phyloP scores from a whole-genome alignment of 2,797 vertebrate genomes.

The Megalops cyprinoides region DNA sequence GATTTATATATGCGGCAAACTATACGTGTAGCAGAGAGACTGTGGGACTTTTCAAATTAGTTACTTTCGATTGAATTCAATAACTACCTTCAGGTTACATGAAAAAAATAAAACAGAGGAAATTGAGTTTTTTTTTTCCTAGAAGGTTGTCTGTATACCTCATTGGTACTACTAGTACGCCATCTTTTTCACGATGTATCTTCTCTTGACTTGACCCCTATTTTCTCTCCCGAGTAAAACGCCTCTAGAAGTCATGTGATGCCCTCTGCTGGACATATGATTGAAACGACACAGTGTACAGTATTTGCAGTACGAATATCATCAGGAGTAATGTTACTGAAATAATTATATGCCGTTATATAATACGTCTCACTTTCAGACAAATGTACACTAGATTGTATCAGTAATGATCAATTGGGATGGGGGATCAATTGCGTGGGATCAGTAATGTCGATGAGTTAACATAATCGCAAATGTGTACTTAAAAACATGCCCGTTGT shows the following conservation, averaged over 20 bases:
- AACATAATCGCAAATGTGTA: too few relatives aligned
- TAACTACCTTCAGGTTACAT: background rate
- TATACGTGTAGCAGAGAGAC: background rate
- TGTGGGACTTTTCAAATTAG: background rate
- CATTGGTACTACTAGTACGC: background rate
- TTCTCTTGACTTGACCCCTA: background rate
- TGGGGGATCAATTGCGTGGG: too few relatives aligned
- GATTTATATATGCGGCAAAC: background rate
- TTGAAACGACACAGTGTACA: background rate
- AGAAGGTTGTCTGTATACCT: too few relatives aligned
- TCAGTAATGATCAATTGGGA: too few relatives aligned
- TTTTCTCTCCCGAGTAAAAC: background rate
- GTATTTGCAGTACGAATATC: too few relatives aligned
- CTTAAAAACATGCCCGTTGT: too few relatives aligned
- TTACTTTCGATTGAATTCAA: background rate
- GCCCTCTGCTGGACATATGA: constrained; percentile 35
- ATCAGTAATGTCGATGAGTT: too few relatives aligned
- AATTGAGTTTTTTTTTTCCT: too few relatives aligned
- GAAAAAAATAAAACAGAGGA: background rate
- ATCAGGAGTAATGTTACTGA: too few relatives aligned
- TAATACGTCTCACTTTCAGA: too few relatives aligned
- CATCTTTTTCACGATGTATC: background rate
- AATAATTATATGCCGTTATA: too few relatives aligned
- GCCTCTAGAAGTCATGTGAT: background rate
- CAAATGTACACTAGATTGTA: too few relatives aligned